Percentiles rank a stretch among this genome's conserved stretches.
These are phyloP conservation scores for Patagioenas fasciata DNA, from an alignment of 2,113 vertebrate species.

Conservation along the genomic window DNA sequence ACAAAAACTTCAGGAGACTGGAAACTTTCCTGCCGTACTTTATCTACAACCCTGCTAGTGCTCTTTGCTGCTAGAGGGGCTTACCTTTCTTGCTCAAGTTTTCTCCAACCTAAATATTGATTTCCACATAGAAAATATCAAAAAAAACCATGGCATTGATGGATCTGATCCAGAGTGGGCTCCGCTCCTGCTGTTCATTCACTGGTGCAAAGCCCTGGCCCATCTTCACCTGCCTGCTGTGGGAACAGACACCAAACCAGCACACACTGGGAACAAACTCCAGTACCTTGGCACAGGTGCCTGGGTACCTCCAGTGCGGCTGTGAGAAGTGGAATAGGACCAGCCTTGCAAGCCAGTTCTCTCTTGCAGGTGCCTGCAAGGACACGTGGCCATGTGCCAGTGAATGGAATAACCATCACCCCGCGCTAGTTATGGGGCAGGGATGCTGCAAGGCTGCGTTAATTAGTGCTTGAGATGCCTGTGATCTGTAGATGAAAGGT, in stretches of 20 bases:
- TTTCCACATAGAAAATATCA: not conserved
- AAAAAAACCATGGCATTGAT: not conserved
- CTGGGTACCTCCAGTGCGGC: rapidly evolving
- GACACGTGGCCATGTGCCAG: not conserved
- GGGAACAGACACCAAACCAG: not conserved
- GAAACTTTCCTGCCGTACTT: not conserved
- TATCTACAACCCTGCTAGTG: not conserved
- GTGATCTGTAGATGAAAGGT: slow-evolving; percentile 63
- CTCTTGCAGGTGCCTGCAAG: slow-evolving; percentile 39
- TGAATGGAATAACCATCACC: not conserved
- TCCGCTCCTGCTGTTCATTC: not conserved
- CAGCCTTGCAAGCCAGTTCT: not conserved
- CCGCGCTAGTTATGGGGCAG: not conserved
- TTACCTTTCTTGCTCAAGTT: not conserved
- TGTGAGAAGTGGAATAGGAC: not conserved
- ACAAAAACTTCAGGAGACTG: not conserved
- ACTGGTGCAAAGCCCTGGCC: not conserved
- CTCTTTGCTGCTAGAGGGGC: not conserved
- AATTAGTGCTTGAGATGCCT: slow-evolving; percentile 33
- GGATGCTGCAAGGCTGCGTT: not conserved
- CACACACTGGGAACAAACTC: not conserved
- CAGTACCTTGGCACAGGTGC: not conserved
- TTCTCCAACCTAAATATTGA: not conserved
- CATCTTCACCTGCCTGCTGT: not conserved
- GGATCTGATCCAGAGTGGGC: not conserved